Conservation (phyloP, 2,113 vertebrate species). For the Sceloporus undulatus region DNA sequence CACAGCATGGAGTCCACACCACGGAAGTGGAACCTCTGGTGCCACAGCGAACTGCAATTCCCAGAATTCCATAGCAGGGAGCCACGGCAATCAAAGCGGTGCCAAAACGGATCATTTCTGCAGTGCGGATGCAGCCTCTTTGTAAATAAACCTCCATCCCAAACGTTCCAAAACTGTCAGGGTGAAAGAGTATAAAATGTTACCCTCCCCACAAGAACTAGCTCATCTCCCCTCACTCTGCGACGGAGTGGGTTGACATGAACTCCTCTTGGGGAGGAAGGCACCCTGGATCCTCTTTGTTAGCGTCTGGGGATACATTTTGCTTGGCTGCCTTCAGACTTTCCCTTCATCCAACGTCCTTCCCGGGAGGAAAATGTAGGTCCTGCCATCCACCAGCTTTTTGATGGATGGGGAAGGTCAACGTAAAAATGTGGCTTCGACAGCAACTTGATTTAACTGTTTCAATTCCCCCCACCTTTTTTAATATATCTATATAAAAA, state of each 20-base stretch:
- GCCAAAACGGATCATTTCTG: too few species aligned
- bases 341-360: not conserved
- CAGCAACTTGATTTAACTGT: not conserved
- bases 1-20: too few species aligned
- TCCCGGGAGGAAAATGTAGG: not conserved
- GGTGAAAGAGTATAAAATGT: not conserved
- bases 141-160: not conserved
- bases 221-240: not conserved
- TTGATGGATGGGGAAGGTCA: not conserved
- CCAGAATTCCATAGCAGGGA: too few species aligned
- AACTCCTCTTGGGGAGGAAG: not conserved
- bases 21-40: too few species aligned
- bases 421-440: not conserved
- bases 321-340: constrained; percentile 54
- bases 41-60: too few species aligned
- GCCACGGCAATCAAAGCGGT: too few species aligned
- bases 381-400: too few species aligned
- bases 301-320: constrained; percentile 62
- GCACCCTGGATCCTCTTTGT: constrained; percentile 26
- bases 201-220: not conserved
- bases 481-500: too few species aligned
- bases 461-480: too few species aligned
- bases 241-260: not conserved
- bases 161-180: not conserved
- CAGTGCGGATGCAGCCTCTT: not conserved